Evolutionary conservation across 2,113 vertebrate species (phyloP).

Genomic region (Muntiacus muntjak): DNA sequence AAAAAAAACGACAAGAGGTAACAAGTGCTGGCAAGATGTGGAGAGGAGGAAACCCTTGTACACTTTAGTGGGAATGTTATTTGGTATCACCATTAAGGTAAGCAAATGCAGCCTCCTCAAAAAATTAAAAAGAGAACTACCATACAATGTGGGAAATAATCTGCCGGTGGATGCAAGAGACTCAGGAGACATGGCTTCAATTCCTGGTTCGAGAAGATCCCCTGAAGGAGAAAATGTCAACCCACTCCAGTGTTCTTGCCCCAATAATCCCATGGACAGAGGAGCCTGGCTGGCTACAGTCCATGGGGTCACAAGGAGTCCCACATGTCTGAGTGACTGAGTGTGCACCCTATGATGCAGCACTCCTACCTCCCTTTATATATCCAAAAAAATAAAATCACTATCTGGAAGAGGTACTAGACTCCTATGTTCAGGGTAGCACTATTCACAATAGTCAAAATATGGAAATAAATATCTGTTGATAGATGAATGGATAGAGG

Average conservation of each 20-base stretch:
- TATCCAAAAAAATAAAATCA: background rate
- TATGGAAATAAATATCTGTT: background rate
- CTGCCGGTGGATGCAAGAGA: background rate
- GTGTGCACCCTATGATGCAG: fast-evolving
- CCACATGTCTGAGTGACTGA: background rate
- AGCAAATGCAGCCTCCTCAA: background rate
- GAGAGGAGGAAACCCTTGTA: background rate
- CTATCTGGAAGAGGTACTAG: background rate
- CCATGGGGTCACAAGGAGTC: background rate
- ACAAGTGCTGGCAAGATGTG: background rate
- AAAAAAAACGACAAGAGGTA: background rate
- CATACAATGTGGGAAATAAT: background rate
- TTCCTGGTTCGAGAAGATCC: background rate
- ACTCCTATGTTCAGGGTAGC: background rate
- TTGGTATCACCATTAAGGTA: background rate
- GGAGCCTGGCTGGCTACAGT: background rate
- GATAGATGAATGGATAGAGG: background rate
- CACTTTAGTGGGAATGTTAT: background rate
- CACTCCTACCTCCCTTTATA: background rate
- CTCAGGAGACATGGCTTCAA: background rate
- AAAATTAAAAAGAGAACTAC: background rate
- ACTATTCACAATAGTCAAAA: background rate
- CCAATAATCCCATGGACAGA: background rate
- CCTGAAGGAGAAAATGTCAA: background rate
- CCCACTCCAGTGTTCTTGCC: background rate